Evolutionary conservation across 2,797 vertebrate genomes (phyloP).

Genomic region (Setipinna tenuifilis): DNA sequence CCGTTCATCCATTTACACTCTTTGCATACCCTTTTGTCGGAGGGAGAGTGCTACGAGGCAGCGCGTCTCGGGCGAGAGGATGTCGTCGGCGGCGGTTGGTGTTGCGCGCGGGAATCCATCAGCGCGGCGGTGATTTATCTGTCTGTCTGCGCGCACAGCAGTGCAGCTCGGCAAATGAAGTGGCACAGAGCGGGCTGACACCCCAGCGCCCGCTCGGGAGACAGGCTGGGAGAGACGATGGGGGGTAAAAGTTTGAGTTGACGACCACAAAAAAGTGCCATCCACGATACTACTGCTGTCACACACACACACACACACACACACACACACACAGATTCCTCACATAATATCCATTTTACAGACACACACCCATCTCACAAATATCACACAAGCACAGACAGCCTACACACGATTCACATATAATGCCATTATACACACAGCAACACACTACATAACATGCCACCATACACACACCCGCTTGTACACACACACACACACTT

Average conservation of each 20-base stretch:
- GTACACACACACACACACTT: not conserved
- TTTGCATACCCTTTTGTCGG: conserved; percentile 99
- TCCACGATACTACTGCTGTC: conserved; percentile 35
- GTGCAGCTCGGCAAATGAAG: conserved; percentile 99
- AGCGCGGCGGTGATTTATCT: conserved; percentile 99
- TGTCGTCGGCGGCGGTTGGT: conserved; percentile 81
- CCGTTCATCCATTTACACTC: conserved; percentile 99
- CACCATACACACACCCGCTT: not conserved
- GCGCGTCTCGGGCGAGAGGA: conserved; percentile 83
- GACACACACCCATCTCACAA: conserved; percentile 18
- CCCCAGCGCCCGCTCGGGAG: conserved; percentile 64
- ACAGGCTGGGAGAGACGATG: conserved; percentile 68
- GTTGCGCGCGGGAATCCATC: conserved; percentile 99
- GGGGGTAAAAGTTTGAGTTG: conserved; percentile 75
- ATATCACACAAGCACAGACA: not conserved
- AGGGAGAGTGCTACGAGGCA: conserved; percentile 93
- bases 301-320: conserved; percentile 43
- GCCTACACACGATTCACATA: not conserved
- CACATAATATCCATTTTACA: no score
- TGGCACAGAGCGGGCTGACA: conserved; percentile 89
- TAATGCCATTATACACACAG: not conserved
- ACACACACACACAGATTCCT: not conserved
- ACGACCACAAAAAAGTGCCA: conserved; percentile 35
- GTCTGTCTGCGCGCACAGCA: conserved; percentile 99
- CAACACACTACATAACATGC: not conserved